Percentiles rank a stretch among this genome's conserved stretches.
These are phyloP conservation scores for Lordiphosa mommai DNA, from an alignment of 1,140 invertebrate genomes.

Conservation along the genomic window DNA sequence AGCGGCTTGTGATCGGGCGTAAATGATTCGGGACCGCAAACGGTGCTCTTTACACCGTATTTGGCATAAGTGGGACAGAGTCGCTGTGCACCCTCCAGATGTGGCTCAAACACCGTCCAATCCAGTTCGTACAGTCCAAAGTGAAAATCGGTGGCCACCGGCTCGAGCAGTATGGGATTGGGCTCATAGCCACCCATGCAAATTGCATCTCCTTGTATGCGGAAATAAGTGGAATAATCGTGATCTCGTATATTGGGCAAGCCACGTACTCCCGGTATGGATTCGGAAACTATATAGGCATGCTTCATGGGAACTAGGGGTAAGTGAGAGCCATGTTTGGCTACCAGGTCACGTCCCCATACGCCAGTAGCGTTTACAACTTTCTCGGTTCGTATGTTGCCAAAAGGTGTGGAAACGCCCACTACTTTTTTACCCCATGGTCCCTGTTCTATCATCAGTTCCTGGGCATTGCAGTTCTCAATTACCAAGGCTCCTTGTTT, in stretches of 20 bases:
- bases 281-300: constrained; percentile 91
- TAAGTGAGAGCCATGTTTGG: constrained; percentile 86
- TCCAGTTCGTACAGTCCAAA: constrained; percentile 93
- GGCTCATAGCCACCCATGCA: constrained; percentile 92
- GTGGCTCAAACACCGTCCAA: constrained; percentile 89
- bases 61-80: constrained; percentile 87
- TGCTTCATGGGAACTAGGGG: constrained; percentile 92
- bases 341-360: constrained; percentile 88
- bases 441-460: constrained; percentile 81
- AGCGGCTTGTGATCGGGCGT: constrained; percentile 94
- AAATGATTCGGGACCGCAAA: constrained; percentile 92
- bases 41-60: constrained; percentile 90
- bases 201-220: constrained; percentile 90
- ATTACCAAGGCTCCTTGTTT: constrained; percentile 86
- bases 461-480: constrained; percentile 88
- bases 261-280: constrained; percentile 85
- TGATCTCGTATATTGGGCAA: constrained; percentile 92
- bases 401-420: constrained; percentile 86
- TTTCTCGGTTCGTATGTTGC: constrained; percentile 83
- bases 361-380: constrained; percentile 88
- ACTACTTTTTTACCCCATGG: constrained; percentile 84
- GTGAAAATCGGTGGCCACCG: constrained; percentile 87
- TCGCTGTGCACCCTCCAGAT: constrained; percentile 86
- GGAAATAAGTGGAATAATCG: constrained; percentile 90
- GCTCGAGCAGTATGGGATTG: constrained; percentile 90